Evolutionary conservation across 2,113 vertebrate genomes (phyloP), one percentile per base, ranked within the genome.

Genomic region (Rhea pennata): DNA sequence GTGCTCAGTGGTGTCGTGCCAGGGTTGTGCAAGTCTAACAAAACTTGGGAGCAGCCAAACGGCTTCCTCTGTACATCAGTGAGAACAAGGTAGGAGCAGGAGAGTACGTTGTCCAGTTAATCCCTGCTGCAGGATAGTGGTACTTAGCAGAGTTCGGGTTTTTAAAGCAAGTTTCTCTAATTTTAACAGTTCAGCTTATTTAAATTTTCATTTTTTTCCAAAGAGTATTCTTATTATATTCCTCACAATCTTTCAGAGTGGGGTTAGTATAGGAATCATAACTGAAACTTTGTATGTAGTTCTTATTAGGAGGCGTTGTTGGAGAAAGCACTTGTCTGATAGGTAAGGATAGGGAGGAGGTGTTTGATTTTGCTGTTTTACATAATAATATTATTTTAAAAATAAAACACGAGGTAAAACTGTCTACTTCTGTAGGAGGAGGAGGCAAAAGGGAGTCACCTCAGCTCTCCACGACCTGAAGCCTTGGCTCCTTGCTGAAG

Each of bases 21-120:
- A 2, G 3, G 17, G 12, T 3, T 6, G 31, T 40, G 27, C 31
- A 33, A 23, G 5, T 9, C 13, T 3, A 10, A 11, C 7, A 17
- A 4, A 50, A 17, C 42, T 29, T 26, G 26, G 8, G 10, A 39
- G 14, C 15, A 11, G 33, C 27, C 17, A 54, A 54, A 48, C 22
- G 23, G 3, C 17, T 72, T 66, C 44, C 36, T 40, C 1, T 1
- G 39, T 39, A 12, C 26, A 4, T 39, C 36, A 19, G 31, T 7
- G 15, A 73, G n/a, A 6, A 59, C 50, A 73, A 74, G 33, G 39
- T 22, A 15, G 36, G 33, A 48, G 20, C 44, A 33, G 5, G 2
- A 48, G 51, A 69, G 29, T 4, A 39, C 20, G 26, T 61, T 27
- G 29, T 24, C 15, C 33, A 36, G 54, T 69, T 10, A 29, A 26